phyloP scores from a whole-genome alignment of 2,113 vertebrate species.

The Dryoscopus gambensis region DNA sequence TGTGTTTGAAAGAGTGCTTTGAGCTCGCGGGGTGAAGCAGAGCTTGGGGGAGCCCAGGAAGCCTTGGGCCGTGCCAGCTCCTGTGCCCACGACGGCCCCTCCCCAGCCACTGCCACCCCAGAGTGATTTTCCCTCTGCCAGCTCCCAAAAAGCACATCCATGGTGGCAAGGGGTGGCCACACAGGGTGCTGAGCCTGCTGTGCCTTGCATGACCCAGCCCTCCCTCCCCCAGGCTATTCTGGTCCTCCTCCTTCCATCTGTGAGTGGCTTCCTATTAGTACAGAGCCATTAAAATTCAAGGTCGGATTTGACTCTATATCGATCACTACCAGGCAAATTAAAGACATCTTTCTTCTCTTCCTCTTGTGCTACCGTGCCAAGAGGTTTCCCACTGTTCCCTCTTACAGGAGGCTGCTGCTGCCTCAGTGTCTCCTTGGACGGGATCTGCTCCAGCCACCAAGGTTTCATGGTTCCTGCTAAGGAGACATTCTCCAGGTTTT shows the following conservation, averaged over 20 bases:
- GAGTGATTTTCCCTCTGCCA: background rate
- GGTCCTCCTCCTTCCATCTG: background rate
- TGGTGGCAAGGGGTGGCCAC: background rate
- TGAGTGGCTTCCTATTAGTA: background rate
- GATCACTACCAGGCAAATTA: conserved; percentile 62
- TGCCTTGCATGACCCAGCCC: background rate
- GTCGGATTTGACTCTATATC: conserved; percentile 23
- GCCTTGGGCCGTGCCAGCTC: background rate
- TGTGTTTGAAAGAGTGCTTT: background rate
- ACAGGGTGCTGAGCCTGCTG: background rate
- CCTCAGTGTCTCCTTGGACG: background rate
- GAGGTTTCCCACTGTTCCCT: background rate
- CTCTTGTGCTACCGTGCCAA: conserved; percentile 4
- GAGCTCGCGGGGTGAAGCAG: background rate
- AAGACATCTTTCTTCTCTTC: conserved; percentile 60
- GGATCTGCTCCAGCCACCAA: background rate
- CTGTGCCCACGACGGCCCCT: background rate
- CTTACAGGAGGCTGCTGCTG: conserved; percentile 1
- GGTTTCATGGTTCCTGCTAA: background rate
- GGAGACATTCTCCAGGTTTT: background rate
- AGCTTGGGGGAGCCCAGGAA: background rate
- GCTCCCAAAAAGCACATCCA: background rate
- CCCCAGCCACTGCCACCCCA: background rate
- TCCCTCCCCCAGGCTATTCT: background rate
- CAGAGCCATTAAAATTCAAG: conserved; percentile 55